phyloP scores from a whole-genome alignment of 2,888 invertebrate species.

The Ichneumon xanthorius region DNA sequence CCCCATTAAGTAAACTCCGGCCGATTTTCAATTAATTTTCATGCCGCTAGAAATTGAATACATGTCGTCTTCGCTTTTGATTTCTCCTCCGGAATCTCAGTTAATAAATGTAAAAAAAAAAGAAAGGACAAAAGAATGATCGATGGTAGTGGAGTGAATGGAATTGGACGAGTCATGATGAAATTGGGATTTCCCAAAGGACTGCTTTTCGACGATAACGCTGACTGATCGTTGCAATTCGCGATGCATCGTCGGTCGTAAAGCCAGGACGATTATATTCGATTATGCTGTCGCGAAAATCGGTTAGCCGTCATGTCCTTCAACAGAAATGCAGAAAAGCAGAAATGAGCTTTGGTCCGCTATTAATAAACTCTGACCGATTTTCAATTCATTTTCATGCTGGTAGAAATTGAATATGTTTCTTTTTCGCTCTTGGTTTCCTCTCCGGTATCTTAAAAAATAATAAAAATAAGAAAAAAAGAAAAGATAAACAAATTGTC shows the following conservation, averaged over 20 bases:
- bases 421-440: background rate
- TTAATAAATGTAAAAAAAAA: background rate
- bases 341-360: too few relatives aligned
- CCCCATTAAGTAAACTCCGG: constrained; percentile 18
- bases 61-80: background rate
- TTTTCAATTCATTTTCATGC: constrained; percentile 11
- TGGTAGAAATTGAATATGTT: background rate
- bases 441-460: background rate
- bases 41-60: background rate
- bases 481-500: background rate
- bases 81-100: background rate
- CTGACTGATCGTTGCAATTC: constrained; percentile 20
- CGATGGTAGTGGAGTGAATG: background rate
- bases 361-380: constrained; percentile 22
- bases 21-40: constrained; percentile 19
- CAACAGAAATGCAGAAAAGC: background rate
- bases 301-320: constrained; percentile 50
- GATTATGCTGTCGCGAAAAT: constrained; percentile 42
- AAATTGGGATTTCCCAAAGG: background rate
- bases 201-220: constrained; percentile 47
- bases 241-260: constrained; percentile 8
- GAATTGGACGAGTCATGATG: background rate
- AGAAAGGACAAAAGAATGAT: background rate
- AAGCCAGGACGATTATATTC: constrained; percentile 57
- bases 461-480: background rate